Evolutionary conservation across 2,797 vertebrate species (phyloP), one percentile per base, ranked within the genome.

Genomic region (Notolepis coatsorum): DNA sequence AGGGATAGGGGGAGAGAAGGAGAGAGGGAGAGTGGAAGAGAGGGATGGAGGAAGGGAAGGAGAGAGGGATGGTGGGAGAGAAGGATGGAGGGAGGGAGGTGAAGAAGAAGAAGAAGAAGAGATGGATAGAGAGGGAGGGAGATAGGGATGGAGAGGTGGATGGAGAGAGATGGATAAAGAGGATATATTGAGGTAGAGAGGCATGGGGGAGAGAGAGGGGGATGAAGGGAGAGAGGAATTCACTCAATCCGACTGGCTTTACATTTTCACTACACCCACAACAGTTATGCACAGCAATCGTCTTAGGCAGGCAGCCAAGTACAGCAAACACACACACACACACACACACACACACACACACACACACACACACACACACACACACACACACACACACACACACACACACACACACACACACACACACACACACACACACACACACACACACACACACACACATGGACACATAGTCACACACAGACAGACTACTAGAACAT

Each of bases 61-160:
- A 62, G 70, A 41, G 49, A 61, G 61, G 53, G 43, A 61, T 43
- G 55, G 61, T 25, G 61, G 54, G 76, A 59, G 38, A 62, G 65
- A 62, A 68, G 45, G 53, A 54, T 62, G 65, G 42, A 53, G 57
- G 50, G 50, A 43, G n/a, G 27, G 28, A 46, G 41, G 5, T 5
- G 23, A 24, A 37, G 41, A 25, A 21, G 2, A 49, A 42, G 45
- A 18, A 30, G 38, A 9, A n/a, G 10, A 7, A 21, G 17, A 23
- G 13, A 52, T 17, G 46, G 27, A 67, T 49, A 73, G 28, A 46
- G 68, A 65, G 72, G 52, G 51, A 62, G 23, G 38, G 31, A 27
- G 23, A 61, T 49, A 72, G 52, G 61, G 69, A 79, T 69, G 18
- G 28, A 46, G 68, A 65, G 72, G 52, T 49, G 28, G 65, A 58